Conservation (phyloP, 2,797 vertebrate species). For the Orientallactaga sibirica region DNA sequence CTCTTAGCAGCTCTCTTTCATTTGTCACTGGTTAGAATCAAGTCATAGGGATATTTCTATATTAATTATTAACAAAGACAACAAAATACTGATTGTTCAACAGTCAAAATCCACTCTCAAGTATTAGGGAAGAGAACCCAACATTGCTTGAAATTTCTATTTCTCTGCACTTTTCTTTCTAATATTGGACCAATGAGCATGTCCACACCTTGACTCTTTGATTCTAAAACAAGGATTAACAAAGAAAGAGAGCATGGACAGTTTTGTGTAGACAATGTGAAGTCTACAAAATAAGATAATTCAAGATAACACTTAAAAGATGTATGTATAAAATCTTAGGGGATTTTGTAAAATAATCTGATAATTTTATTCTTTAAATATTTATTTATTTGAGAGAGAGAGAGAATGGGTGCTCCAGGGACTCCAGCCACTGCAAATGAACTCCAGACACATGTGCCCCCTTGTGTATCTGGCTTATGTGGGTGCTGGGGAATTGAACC, state of each 20-base stretch:
- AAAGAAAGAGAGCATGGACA: neutral
- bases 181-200: neutral
- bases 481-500: no score
- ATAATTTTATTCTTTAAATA: neutral
- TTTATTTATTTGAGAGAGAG: no score
- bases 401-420: no score
- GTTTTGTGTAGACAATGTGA: neutral
- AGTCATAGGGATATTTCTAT: neutral
- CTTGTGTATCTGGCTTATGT: no score
- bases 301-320: neutral
- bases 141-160: fast-evolving
- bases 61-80: neutral
- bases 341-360: neutral
- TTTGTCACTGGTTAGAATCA: neutral
- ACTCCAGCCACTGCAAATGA: no score
- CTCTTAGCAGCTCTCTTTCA: neutral
- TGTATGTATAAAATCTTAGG: neutral
- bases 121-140: neutral
- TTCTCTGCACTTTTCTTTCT: neutral
- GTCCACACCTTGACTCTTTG: neutral
- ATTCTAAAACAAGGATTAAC: neutral
- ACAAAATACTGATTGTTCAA: neutral
- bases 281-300: neutral
- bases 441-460: no score
- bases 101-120: neutral